phyloP scores from a whole-genome alignment of 2,888 invertebrate genomes.

The Abrostola tripartita region DNA sequence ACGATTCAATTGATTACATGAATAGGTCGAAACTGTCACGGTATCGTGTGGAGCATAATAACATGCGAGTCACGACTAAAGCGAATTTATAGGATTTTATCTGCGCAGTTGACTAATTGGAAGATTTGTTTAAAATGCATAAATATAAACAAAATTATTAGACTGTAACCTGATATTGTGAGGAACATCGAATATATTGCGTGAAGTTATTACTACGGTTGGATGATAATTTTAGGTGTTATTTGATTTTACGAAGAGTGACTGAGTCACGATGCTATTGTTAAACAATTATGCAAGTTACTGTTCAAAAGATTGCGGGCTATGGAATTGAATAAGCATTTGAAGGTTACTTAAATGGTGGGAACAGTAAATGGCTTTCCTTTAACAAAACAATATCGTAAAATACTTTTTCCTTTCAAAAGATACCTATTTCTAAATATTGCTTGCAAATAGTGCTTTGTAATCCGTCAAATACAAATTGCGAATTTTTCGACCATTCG shows the following conservation, averaged over 20 bases:
- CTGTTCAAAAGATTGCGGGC: slow-evolving; percentile 59
- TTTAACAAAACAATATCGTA: slow-evolving; percentile 41
- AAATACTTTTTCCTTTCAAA: slow-evolving; percentile 52
- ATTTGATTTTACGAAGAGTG: slow-evolving; percentile 14
- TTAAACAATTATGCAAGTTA: slow-evolving; percentile 63
- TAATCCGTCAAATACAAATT: neutral
- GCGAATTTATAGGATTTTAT: slow-evolving; percentile 40
- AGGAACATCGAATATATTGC: neutral
- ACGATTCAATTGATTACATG: slow-evolving; percentile 31
- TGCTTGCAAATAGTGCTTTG: slow-evolving; percentile 31
- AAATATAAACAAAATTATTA: slow-evolving; percentile 2
- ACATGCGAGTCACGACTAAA: slow-evolving; percentile 43
- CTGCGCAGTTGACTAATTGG: slow-evolving; percentile 32
- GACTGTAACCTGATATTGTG: neutral
- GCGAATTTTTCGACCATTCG: neutral
- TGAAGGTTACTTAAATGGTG: slow-evolving; percentile 62
- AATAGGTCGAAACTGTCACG: slow-evolving; percentile 43
- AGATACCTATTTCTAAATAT: slow-evolving; percentile 47
- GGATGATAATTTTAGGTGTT: slow-evolving; percentile 40
- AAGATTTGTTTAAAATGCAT: slow-evolving; percentile 22
- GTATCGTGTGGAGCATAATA: slow-evolving; percentile 39
- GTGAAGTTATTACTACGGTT: slow-evolving; percentile 4
- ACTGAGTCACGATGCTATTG: slow-evolving; percentile 55
- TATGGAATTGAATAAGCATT: slow-evolving; percentile 63
- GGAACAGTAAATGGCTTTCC: slow-evolving; percentile 55